Conservation (phyloP, 2,888 invertebrate species). For the Laothoe populi region DNA sequence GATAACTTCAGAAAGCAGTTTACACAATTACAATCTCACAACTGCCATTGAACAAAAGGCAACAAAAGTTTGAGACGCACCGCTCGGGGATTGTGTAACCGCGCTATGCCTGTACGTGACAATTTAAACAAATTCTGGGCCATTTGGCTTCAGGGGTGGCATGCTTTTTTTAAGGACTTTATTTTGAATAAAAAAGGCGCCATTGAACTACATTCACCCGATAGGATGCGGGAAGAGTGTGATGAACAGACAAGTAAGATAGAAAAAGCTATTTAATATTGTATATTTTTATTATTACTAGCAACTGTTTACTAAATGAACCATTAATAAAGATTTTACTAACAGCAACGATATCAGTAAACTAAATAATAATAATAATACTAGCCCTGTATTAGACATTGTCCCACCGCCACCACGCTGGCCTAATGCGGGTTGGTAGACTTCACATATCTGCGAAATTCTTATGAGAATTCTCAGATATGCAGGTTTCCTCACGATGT, state of each 20-base stretch:
- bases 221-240: conserved; percentile 78
- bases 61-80: conserved; percentile 59
- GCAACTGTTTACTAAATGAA: no score
- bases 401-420: no score
- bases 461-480: no score
- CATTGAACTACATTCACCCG: conserved; percentile 68
- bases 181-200: conserved; percentile 75
- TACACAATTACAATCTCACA: conserved; percentile 9
- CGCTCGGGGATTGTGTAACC: conserved; percentile 74
- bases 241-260: conserved; percentile 48
- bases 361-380: no score
- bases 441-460: no score
- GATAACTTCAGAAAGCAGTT: not conserved
- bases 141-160: conserved; percentile 84
- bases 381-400: no score
- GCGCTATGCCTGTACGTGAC: conserved; percentile 82
- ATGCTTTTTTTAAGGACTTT: conserved; percentile 73
- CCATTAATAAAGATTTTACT: no score
- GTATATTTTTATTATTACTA: no score
- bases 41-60: conserved; percentile 15
- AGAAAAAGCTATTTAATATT: not conserved
- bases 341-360: no score
- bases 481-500: no score
- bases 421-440: no score
- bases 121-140: conserved; percentile 85